Base-by-base conservation (phyloP, 2,113 vertebrate genomes). In the Stercorarius parasiticus region DNA sequence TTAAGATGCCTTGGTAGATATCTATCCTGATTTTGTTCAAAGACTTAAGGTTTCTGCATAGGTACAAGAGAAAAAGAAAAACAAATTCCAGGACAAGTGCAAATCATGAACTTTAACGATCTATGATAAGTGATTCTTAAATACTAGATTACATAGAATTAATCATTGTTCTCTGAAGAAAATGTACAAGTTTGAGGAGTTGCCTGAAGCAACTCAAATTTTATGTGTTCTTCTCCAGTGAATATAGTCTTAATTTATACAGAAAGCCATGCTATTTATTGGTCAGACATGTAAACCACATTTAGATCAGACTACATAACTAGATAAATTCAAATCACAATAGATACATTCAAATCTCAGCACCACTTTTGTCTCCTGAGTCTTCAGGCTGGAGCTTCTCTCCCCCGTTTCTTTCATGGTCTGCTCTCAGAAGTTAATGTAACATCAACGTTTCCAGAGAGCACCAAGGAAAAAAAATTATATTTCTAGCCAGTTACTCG, bases 401-500 rank as follows among this genome's bases (percentile, higher is more conserved):
- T 72, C 3, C 13, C 13, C 3, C 4, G 14, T 43, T 73, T 45
- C 81, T 53, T 82, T 62, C 7, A 14, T 20, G 16, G 45, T 78
- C 78, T 86, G 18, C 25, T 85, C 64, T 80, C 56, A 84, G 61
- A 92, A 7, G 76, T 80, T 95, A 89, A 72, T 82, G 81, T 76
- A 95, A 88, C 53, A 66, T 85, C 86, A 79, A 72, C 19, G 62
- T 95, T 96, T 95, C 38, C 78, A 91, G 81, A 85, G 73, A 91
- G 53, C 34, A 91, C 20, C n/a, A 85, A 82, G 70, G 66, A 89
- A 82, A 86, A 94, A 94, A 65, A 15, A 92, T 4, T 85, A 4
- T 79, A 82, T 95, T 93, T 94, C 77, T 70, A 94, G 89, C 42
- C 79, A 91, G 95, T 94, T 85, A 93, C 78, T 96, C 5, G 22